Evolutionary conservation across 2,888 invertebrate species (phyloP), one percentile per base, ranked within the genome.

Genomic region (Polydrusus tereticollis): DNA sequence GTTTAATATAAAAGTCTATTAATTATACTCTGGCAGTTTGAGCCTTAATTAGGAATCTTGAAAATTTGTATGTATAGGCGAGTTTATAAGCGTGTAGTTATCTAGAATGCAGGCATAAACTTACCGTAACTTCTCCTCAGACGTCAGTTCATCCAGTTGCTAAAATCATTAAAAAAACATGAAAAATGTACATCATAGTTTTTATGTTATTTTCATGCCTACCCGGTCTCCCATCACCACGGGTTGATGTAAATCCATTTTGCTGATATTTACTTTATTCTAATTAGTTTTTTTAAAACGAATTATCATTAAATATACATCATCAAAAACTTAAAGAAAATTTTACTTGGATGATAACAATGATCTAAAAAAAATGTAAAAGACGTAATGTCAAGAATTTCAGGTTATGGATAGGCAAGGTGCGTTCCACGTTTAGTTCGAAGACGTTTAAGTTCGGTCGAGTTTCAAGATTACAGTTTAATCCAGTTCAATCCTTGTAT

Each of bases 101-200:
- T 12, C n/a, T n/a, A 36, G n/a, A n/a, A 3, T 36, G 5, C 14
- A 5, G 1, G 41, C n/a, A 65, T n/a, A 45, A 29, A 45, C 68
- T 84, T 86, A 92, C 93, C 93, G 91, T 86, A 91, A 87, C 86
- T 91, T 91, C 84, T 94, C 94, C 77, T 94, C 93, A 4, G 90
- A 88, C n/a, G 92, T 90, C 86, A 94, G 86, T 78, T 93, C 91
- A 66, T 90, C 92, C 78, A 92, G 87, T 50, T 91, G 92, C 93
- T 94, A 85, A 87, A 87, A 80, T n/a, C 16, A 66, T 36, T 80
- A 81, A 77, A 74, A 38, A 78, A 83, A 76, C 66, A 66, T 69
- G 64, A 47, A 26, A 14, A 50, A 20, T 47, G 21, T 6, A 14
- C 26, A 36, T 47, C 47, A 20, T 5, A 41, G n/a, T 41, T 16